Conservation (phyloP, 2,888 invertebrate species). For the Trachelus stipa region DNA sequence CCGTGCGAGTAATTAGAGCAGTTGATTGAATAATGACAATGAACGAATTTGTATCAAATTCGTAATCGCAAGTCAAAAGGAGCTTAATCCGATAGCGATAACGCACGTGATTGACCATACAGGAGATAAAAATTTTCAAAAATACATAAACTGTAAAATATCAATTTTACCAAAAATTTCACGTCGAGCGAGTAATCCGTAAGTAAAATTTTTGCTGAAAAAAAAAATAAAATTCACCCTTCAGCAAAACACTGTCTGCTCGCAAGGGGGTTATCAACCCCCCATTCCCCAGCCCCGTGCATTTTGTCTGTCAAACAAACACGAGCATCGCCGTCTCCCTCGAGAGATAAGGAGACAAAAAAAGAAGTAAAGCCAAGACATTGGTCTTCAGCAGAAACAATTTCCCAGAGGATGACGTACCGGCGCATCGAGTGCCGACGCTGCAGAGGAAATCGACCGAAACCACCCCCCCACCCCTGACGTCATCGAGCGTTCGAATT, state of each 20-base stretch:
- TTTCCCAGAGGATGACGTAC: not conserved
- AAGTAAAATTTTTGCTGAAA: no score
- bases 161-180: not conserved
- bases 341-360: not conserved
- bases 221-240: no score
- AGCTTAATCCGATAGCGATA: not conserved
- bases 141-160: not conserved
- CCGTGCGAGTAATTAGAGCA: no score
- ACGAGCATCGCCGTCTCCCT: not conserved
- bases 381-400: not conserved
- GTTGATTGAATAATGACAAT: no score
- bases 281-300: not conserved
- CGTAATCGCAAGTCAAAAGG: not conserved
- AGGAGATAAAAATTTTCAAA: not conserved
- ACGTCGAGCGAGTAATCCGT: not conserved
- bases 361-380: not conserved
- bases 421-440: not conserved
- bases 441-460: not conserved
- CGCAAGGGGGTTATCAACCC: not conserved
- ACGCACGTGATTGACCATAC: not conserved
- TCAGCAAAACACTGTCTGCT: not conserved
- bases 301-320: not conserved
- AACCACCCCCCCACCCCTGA: no score
- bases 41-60: no score
- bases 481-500: conserved; percentile 14